phyloP scores from a whole-genome alignment of 2,888 invertebrate species.

The Digitonthophagus gazella region DNA sequence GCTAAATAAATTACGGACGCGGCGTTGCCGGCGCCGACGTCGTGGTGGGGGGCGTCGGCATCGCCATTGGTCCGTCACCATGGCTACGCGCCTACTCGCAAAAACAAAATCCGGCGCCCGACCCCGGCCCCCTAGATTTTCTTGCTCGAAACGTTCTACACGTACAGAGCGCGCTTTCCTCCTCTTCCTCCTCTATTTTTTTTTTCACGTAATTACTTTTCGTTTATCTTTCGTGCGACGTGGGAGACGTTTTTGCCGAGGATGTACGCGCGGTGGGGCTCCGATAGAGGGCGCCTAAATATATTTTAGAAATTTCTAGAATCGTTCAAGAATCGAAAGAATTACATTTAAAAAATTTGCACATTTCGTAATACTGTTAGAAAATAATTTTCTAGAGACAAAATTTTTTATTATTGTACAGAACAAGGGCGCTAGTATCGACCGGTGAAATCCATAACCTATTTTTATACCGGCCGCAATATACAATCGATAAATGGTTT shows the following conservation, averaged over 20 bases:
- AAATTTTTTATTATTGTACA: constrained; percentile 5
- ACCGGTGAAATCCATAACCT: background rate
- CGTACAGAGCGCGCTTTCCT: constrained; percentile 27
- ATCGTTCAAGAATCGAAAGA: too few species aligned
- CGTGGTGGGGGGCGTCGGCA: constrained; percentile 39
- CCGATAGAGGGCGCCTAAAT: constrained; percentile 35
- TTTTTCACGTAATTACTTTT: constrained; percentile 41
- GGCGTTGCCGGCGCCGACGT: constrained; percentile 31
- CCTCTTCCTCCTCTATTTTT: constrained; percentile 30
- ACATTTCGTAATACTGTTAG: too few species aligned
- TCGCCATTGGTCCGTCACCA: constrained; percentile 44
- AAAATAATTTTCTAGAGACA: too few species aligned
- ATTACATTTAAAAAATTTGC: too few species aligned
- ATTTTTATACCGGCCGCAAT: background rate
- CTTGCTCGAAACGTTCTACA: constrained; percentile 39
- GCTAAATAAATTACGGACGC: constrained; percentile 29
- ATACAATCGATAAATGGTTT: background rate
- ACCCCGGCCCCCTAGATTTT: constrained; percentile 32
- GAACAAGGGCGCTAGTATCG: background rate
- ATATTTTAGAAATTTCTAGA: constrained; percentile 41
- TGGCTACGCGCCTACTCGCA: constrained; percentile 47
- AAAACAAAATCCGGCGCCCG: constrained; percentile 47
- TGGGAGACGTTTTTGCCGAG: constrained; percentile 35
- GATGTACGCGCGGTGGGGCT: constrained; percentile 25
- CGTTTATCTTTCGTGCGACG: constrained; percentile 42